Conservation (phyloP, 2,113 vertebrate genomes). For the Miniopterus natalensis region DNA sequence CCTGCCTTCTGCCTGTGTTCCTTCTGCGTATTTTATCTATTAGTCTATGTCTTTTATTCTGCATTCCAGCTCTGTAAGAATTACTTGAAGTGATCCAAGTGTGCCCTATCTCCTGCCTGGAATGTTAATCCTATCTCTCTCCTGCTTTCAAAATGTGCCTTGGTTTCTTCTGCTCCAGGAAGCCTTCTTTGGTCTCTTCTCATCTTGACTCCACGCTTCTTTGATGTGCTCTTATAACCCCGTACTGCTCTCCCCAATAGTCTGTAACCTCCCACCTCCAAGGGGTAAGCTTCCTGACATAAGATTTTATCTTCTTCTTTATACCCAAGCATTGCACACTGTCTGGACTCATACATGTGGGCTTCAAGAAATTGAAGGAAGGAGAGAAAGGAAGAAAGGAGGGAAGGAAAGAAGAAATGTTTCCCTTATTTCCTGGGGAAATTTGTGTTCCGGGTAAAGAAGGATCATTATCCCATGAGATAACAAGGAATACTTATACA, state of each 20-base stretch:
- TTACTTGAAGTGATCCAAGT: not conserved
- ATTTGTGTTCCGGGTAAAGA: constrained; percentile 26
- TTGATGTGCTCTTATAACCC: not conserved
- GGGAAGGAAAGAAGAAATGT: not conserved
- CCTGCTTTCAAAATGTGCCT: not conserved
- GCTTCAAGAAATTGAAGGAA: not conserved
- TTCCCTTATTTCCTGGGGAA: not conserved
- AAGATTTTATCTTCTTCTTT: not conserved
- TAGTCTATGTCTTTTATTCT: not conserved
- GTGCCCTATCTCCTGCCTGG: not conserved
- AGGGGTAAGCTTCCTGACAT: not conserved
- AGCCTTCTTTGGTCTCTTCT: not conserved
- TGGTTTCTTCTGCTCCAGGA: not conserved
- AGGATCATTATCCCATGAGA: not conserved
- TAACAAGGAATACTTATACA: not conserved
- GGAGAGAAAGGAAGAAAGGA: not conserved
- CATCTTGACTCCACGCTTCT: not conserved
- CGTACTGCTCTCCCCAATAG: not conserved
- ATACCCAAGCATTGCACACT: not conserved
- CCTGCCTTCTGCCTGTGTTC: not conserved
- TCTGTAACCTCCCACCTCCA: not conserved
- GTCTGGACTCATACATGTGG: not conserved
- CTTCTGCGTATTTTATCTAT: not conserved
- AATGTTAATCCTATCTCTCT: not conserved
- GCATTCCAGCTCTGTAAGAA: not conserved